These are phyloP conservation scores for Eupsilia transversa DNA, from an alignment of 2,888 invertebrate genomes.

Conservation along the genomic window DNA sequence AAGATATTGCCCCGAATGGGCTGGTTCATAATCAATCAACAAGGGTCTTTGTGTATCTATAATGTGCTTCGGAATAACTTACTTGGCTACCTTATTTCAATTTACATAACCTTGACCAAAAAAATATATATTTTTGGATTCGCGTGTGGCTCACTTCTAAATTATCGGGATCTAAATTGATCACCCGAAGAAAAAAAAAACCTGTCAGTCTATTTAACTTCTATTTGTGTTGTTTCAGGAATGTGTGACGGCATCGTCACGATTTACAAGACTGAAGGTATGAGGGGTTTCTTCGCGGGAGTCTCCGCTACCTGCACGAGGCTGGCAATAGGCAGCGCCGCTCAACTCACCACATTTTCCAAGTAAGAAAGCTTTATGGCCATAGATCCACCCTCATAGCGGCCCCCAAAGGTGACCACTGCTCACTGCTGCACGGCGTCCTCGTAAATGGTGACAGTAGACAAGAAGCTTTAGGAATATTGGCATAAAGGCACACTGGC, in stretches of 20 bases:
- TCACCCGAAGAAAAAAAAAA: not conserved
- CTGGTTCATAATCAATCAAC: not conserved
- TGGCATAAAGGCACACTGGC: too few relatives aligned
- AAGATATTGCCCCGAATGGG: not conserved
- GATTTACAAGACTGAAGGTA: conserved; percentile 89
- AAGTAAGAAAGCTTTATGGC: conserved; percentile 76
- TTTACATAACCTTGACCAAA: not conserved
- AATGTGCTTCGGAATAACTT: not conserved
- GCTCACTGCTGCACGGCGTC: too few relatives aligned
- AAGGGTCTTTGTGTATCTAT: not conserved
- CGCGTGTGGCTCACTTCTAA: not conserved
- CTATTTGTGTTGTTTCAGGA: conserved; percentile 81
- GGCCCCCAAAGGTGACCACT: not conserved
- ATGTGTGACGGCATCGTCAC: conserved; percentile 86
- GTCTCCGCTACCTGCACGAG: conserved; percentile 93
- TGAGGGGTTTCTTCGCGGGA: conserved; percentile 94
- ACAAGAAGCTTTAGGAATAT: not conserved
- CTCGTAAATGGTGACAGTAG: not conserved
- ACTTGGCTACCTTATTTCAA: not conserved
- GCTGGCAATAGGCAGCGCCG: conserved; percentile 95
- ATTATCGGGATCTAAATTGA: not conserved
- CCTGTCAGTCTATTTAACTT: not conserved
- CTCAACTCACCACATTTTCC: conserved; percentile 95
- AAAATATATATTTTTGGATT: not conserved
- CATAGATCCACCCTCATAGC: not conserved